phyloP scores from a whole-genome alignment of 2,113 vertebrate species.

The Rostratula benghalensis region DNA sequence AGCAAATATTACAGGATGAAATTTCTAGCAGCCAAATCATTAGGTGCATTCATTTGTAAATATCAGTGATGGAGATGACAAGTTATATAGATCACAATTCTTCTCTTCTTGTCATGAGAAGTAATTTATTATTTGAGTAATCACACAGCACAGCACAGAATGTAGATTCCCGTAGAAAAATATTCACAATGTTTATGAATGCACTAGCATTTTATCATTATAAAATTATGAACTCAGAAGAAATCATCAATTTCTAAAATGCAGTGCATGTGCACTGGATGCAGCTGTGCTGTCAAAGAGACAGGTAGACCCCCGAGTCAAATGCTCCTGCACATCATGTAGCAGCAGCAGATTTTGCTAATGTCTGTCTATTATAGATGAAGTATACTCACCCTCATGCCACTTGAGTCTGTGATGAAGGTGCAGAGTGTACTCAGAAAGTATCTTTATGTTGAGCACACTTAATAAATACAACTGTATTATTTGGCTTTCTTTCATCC shows the following conservation, averaged over 20 bases:
- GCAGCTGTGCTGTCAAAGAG: not conserved
- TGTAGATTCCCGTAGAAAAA: not conserved
- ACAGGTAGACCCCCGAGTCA: not conserved
- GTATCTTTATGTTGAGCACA: not conserved
- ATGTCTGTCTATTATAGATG: not conserved
- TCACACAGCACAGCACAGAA: not conserved
- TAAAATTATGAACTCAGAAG: not conserved
- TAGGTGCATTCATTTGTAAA: conserved; percentile 45
- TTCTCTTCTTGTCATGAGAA: not conserved
- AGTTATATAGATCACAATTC: not conserved
- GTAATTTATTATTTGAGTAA: conserved; percentile 37
- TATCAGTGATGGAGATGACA: conserved; percentile 10
- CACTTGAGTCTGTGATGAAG: not conserved
- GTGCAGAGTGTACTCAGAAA: not conserved
- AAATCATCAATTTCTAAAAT: not conserved
- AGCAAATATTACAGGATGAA: not conserved
- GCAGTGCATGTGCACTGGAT: not conserved
- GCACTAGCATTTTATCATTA: not conserved
- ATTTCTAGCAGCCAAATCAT: not conserved
- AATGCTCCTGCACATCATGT: not conserved
- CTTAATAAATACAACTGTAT: not conserved
- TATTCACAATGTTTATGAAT: not conserved
- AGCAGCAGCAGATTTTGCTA: not conserved
- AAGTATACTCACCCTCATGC: not conserved
- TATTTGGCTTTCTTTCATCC: not conserved